These are phyloP conservation scores for Drosophila eohydei DNA, from an alignment of 2,888 invertebrate species.

Conservation along the genomic window DNA sequence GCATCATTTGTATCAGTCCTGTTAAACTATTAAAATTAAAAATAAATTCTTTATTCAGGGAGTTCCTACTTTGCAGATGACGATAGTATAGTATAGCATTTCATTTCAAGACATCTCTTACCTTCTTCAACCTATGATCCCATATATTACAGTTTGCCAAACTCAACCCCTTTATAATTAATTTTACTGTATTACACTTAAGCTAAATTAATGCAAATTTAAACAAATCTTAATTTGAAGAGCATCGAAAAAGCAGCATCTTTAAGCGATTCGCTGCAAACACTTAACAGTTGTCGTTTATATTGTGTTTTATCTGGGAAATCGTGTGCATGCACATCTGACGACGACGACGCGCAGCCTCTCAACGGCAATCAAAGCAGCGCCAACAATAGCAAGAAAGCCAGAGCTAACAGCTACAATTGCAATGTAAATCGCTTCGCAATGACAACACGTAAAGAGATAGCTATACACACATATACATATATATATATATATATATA, in stretches of 20 bases:
- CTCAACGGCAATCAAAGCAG: conserved; percentile 16
- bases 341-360: conserved; percentile 11
- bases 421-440: conserved; percentile 20
- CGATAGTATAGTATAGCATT: neutral
- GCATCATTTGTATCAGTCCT: too few species aligned
- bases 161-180: neutral
- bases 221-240: conserved; percentile 8
- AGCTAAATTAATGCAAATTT: neutral
- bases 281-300: conserved; percentile 12
- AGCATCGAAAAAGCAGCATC: conserved; percentile 15
- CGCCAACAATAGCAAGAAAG: conserved; percentile 13
- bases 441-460: conserved; percentile 16
- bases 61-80: too few species aligned
- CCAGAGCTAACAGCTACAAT: conserved; percentile 16
- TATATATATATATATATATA: neutral
- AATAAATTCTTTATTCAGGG: too few species aligned
- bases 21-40: too few species aligned
- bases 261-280: neutral
- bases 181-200: neutral
- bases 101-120: neutral
- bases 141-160: neutral
- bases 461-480: neutral
- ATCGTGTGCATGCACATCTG: conserved; percentile 46
- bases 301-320: conserved; percentile 37
- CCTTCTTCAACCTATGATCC: neutral